These are phyloP conservation scores for Eupithecia subfuscata DNA, from an alignment of 2,888 invertebrate species.

Conservation along the genomic window DNA sequence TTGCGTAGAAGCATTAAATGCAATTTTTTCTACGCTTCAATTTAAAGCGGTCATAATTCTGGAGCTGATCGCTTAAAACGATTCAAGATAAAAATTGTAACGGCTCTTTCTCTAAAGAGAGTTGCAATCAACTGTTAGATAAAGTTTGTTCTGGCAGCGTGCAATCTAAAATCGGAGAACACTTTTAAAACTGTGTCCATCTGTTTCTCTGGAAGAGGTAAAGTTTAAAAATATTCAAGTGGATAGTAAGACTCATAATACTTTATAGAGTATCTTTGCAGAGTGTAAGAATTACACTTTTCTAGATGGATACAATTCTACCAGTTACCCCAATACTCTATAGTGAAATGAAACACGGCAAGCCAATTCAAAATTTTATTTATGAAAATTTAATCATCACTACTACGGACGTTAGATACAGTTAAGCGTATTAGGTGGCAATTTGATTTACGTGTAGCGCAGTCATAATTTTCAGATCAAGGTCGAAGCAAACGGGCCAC, in stretches of 20 bases:
- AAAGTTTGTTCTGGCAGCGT: constrained; percentile 70
- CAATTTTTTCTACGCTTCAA: background rate
- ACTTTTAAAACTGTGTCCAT: constrained; percentile 70
- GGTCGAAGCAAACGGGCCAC: background rate
- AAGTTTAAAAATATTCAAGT: constrained; percentile 58
- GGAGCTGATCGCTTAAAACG: constrained; percentile 39
- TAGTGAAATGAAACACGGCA: background rate
- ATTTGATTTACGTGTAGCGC: constrained; percentile 62
- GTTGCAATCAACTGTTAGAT: constrained; percentile 77
- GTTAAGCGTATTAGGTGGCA: constrained; percentile 50
- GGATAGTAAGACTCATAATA: constrained; percentile 27
- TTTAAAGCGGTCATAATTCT: constrained; percentile 4
- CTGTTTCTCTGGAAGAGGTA: constrained; percentile 55
- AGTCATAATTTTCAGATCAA: constrained; percentile 66
- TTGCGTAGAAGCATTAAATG: background rate
- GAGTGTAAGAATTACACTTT: background rate
- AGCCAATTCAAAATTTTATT: constrained; percentile 25
- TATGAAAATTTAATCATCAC: constrained; percentile 42
- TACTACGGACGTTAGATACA: constrained; percentile 40
- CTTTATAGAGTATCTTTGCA: background rate
- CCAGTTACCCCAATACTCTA: background rate
- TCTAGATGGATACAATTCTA: background rate
- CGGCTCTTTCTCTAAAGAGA: constrained; percentile 65
- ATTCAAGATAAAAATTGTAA: constrained; percentile 57
- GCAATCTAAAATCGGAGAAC: constrained; percentile 70